Evolutionary conservation across 2,888 invertebrate genomes (phyloP).

Genomic region (Silvanus unidentatus): DNA sequence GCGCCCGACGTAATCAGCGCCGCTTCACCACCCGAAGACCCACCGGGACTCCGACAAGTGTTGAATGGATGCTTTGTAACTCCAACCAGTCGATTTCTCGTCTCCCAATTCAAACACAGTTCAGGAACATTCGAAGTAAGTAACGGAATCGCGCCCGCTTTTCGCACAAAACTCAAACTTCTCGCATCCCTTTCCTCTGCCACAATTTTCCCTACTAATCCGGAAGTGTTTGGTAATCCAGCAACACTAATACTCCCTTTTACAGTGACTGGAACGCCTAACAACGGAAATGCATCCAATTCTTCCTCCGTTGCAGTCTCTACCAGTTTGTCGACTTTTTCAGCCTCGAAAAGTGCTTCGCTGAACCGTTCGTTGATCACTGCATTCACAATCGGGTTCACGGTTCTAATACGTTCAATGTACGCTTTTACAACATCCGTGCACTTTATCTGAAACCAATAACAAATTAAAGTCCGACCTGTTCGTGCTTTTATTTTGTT

Average conservation of each 20-base stretch:
- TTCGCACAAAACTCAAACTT: conserved; percentile 55
- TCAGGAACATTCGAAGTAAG: conserved; percentile 83
- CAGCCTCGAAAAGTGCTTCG: conserved; percentile 69
- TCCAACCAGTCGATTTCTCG: conserved; percentile 71
- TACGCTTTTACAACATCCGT: conserved; percentile 66
- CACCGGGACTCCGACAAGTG: conserved; percentile 66
- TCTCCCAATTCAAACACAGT: conserved; percentile 83
- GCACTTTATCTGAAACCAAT: conserved; percentile 58
- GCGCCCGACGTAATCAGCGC: conserved; percentile 73
- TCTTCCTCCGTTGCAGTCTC: conserved; percentile 41
- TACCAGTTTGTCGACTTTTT: conserved; percentile 63
- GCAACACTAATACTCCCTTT: conserved; percentile 56
- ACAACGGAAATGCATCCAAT: conserved; percentile 63
- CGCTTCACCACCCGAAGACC: conserved; percentile 85
- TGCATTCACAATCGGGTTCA: conserved; percentile 74
- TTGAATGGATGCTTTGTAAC: conserved; percentile 80
- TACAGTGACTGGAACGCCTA: conserved; percentile 80
- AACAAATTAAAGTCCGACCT: too few species aligned
- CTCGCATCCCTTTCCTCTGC: conserved; percentile 62
- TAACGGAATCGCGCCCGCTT: conserved; percentile 68
- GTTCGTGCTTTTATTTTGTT: conserved; percentile 2
- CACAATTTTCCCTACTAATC: conserved; percentile 49
- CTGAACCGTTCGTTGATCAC: conserved; percentile 74
- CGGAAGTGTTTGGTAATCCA: conserved; percentile 61
- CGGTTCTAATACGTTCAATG: conserved; percentile 69